These are phyloP conservation scores for Pedetes capensis DNA, from an alignment of 2,113 vertebrate genomes.

Conservation along the genomic window DNA sequence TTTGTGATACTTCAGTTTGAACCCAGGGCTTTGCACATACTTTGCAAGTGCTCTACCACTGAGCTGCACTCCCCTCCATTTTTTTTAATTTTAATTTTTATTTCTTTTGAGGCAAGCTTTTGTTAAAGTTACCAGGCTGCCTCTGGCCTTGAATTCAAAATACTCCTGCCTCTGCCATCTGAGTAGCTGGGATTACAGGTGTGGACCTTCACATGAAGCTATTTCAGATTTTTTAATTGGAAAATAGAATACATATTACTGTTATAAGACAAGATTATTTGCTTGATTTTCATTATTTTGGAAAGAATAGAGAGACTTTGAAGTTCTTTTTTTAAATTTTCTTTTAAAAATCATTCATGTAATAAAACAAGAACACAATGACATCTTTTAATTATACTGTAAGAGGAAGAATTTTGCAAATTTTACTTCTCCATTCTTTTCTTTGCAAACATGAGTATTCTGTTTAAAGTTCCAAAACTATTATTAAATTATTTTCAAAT, in stretches of 20 bases:
- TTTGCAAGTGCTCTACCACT: too few relatives aligned
- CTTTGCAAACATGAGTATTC: neutral
- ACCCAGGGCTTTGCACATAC: too few relatives aligned
- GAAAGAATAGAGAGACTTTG: neutral
- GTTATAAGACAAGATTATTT: neutral
- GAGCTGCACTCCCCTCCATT: too few relatives aligned
- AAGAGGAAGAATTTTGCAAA: neutral
- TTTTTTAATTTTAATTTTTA: too few relatives aligned
- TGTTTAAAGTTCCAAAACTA: neutral
- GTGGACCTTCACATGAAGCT: too few relatives aligned
- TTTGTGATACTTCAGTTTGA: too few relatives aligned
- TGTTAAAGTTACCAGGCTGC: too few relatives aligned
- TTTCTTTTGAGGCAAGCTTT: too few relatives aligned
- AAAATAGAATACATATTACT: neutral
- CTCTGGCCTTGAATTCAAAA: too few relatives aligned
- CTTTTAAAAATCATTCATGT: neutral
- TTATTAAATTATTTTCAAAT: neutral
- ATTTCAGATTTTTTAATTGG: neutral
- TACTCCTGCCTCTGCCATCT: too few relatives aligned
- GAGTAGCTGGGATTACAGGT: too few relatives aligned
- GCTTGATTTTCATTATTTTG: neutral
- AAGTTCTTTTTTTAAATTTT: neutral
- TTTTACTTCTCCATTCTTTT: neutral
- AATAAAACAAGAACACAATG: neutral
- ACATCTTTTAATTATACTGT: neutral